These are phyloP conservation scores for Nipponacmea schrenckii DNA, from an alignment of 2,888 invertebrate species.

Conservation along the genomic window DNA sequence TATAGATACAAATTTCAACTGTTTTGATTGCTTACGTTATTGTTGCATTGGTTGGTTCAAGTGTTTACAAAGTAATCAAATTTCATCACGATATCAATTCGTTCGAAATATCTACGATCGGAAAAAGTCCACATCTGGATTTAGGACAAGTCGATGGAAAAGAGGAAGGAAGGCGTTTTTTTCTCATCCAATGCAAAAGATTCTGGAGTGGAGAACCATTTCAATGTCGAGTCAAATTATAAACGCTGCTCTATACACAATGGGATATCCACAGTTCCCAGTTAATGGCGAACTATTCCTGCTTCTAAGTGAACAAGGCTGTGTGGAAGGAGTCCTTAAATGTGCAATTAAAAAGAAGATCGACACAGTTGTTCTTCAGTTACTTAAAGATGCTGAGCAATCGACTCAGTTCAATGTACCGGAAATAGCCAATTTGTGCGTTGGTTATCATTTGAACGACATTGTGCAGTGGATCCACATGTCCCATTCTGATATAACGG, in stretches of 20 bases:
- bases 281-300: constrained; percentile 23
- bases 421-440: not conserved
- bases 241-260: constrained; percentile 19
- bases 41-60: constrained; percentile 41
- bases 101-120: constrained; percentile 25
- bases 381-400: not conserved
- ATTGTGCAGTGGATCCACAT: not conserved
- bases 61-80: constrained; percentile 14
- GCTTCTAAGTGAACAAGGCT: constrained; percentile 10
- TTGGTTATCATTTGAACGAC: not conserved
- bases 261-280: constrained; percentile 23
- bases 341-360: not conserved
- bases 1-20: constrained; percentile 24
- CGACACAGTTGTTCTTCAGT: not conserved
- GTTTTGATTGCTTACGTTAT: constrained; percentile 34
- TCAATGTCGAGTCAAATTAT: constrained; percentile 14
- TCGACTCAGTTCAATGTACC: not conserved
- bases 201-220: constrained; percentile 14
- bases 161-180: constrained; percentile 8
- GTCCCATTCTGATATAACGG: not conserved
- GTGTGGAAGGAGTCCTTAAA: not conserved
- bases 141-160: constrained; percentile 8
- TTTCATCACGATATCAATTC: not conserved
- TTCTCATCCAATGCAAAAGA: constrained; percentile 18
- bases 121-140: constrained; percentile 16